A percentile compares a stretch with the other conserved stretches of the same genome.
Evolutionary conservation across 2,113 vertebrate genomes (phyloP).

Genomic region (Cynopterus brachyotis): DNA sequence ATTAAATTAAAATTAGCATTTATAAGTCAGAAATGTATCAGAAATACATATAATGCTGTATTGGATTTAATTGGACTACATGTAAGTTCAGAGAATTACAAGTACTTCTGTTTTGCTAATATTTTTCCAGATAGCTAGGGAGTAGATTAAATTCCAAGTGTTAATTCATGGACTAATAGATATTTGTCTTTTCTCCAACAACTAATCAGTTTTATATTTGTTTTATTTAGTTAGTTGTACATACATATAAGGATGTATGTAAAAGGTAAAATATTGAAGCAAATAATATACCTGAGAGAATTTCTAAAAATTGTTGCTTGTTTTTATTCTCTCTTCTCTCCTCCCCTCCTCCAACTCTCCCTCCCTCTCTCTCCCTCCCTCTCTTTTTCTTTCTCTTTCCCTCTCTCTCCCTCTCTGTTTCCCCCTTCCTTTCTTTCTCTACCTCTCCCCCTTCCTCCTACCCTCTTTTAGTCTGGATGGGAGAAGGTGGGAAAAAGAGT

Average conservation of each 20-base stretch:
- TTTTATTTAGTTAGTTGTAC: not conserved
- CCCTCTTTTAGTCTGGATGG: not conserved
- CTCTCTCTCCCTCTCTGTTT: too few species aligned
- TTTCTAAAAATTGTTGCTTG: not conserved
- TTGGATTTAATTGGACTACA: not conserved
- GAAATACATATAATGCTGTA: not conserved
- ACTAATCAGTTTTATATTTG: not conserved
- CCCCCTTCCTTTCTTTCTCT: too few species aligned
- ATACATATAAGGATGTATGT: not conserved
- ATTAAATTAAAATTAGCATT: not conserved
- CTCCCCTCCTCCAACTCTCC: not conserved
- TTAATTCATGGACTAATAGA: not conserved
- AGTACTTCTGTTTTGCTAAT: not conserved
- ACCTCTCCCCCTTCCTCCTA: not conserved
- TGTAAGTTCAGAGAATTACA: not conserved
- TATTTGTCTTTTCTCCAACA: not conserved
- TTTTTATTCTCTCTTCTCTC: not conserved
- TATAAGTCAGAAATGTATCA: not conserved
- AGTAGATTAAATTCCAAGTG: not conserved
- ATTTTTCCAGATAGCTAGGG: not conserved
- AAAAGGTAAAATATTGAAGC: not conserved
- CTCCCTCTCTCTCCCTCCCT: not conserved
- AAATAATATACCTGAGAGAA: not conserved
- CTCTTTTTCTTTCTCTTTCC: not conserved
- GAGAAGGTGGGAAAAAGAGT: not conserved